Evolutionary conservation across 1,140 invertebrate species (phyloP), one percentile per base, ranked within the genome.

Genomic region (Epicauta chinensis): DNA sequence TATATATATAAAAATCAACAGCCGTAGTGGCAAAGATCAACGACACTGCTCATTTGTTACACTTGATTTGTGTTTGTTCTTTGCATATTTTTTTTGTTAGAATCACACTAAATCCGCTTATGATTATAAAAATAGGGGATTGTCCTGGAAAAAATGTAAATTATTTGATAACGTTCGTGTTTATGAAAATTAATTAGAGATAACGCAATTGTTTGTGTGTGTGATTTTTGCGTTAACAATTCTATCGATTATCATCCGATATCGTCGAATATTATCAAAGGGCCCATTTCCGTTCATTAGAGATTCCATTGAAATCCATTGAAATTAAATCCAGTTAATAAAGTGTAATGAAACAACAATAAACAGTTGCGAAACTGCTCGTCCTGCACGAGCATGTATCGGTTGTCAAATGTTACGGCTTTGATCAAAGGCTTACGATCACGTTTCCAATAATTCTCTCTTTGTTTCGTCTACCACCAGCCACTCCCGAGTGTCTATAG

Each of bases 1-100:
- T 43, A 38, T 54, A 9, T 14, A 32, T 5, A 15, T 30, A 43
- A 30, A 35, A 39, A 15, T 29, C 17, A 23, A 23, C n/a, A n/a
- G n/a, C n/a, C n/a, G n/a, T n/a, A n/a, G n/a, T n/a, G n/a, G n/a
- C 34, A n/a, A 34, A 34, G 44, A 32, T 11, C n/a, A 44, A 34
- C 50, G 50, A 36, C 48, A 38, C 51, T 51, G 58, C 44, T 56
- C 64, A 64, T 66, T 64, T 60, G 55, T 66, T 64, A 58, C 29
- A 48, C 47, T 54, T 52, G 59, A 58, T 60, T 64, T 60, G 60
- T 62, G 55, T 53, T 54, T 51, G n/a, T 49, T 53, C 55, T 59
- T 63, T 60, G 51, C 41, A 34, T 47, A 12, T 17, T 38, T 38
- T 38, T 38, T 23, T 38, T 12, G 31, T 13, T 10, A 16, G n/a